Evolutionary conservation across 2,888 invertebrate species (phyloP).

Genomic region (Timema cristinae): DNA sequence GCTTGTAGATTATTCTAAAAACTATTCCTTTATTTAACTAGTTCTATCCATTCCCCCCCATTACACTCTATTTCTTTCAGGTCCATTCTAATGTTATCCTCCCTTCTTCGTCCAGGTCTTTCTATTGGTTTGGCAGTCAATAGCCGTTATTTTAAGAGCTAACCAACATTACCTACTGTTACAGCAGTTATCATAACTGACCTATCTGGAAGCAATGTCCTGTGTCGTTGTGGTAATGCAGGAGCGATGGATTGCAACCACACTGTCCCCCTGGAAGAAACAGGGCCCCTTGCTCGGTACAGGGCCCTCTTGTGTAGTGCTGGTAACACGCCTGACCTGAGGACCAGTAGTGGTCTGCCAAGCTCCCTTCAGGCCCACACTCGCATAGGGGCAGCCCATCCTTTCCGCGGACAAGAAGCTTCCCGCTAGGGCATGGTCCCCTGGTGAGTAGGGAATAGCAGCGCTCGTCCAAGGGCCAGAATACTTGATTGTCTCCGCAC

Average conservation of each 20-base stretch:
- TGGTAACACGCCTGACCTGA: constrained; percentile 68
- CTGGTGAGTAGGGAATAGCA: constrained; percentile 68
- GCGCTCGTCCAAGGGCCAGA: constrained; percentile 71
- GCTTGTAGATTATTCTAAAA: too few species aligned
- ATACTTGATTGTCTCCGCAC: constrained; percentile 61
- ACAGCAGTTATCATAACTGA: constrained; percentile 39
- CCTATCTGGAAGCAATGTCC: constrained; percentile 73
- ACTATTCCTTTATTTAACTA: too few species aligned
- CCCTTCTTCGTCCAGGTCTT: too few species aligned
- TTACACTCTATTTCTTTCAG: too few species aligned
- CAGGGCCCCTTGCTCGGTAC: constrained; percentile 67
- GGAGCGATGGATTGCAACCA: constrained; percentile 65
- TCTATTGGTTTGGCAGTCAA: too few species aligned
- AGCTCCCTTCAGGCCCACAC: constrained; percentile 53
- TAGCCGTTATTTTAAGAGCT: too few species aligned
- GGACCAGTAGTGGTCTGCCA: constrained; percentile 56
- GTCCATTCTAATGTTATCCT: too few species aligned
- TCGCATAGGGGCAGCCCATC: constrained; percentile 63
- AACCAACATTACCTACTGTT: constrained; percentile 10
- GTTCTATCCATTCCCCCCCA: too few species aligned
- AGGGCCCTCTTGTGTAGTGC: constrained; percentile 76
- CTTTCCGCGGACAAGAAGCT: constrained; percentile 52
- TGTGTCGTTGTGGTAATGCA: constrained; percentile 68
- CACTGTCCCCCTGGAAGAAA: constrained; percentile 72
- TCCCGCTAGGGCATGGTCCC: constrained; percentile 74